These are phyloP conservation scores for Phymorhynchus buccinoides DNA, from an alignment of 1,140 invertebrate genomes.

Conservation along the genomic window DNA sequence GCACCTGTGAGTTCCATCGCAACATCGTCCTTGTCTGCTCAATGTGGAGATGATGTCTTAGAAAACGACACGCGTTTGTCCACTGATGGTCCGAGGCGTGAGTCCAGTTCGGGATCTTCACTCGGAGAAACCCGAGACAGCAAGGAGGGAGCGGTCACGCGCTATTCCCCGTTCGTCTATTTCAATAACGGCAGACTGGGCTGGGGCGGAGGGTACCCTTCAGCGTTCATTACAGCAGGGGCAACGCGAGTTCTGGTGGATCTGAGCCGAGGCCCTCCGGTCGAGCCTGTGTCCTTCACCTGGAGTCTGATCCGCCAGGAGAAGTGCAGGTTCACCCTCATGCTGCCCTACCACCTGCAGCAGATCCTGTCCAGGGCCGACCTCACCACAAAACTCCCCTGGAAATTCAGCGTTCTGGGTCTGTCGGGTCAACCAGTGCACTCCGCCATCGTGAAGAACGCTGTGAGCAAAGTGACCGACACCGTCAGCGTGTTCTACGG, in stretches of 20 bases:
- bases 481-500: slow-evolving; percentile 3
- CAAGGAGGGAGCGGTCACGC: too few relatives aligned
- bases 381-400: background rate
- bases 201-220: background rate
- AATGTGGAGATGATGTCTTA: too few relatives aligned
- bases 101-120: too few relatives aligned
- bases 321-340: background rate
- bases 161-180: too few relatives aligned
- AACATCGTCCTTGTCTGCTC: too few relatives aligned
- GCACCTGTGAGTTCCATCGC: too few relatives aligned
- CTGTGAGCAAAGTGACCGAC: background rate
- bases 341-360: background rate
- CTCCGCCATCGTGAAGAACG: background rate
- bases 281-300: background rate
- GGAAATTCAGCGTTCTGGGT: background rate
- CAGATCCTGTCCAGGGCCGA: background rate
- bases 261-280: slow-evolving; percentile 8
- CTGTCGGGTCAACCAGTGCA: background rate
- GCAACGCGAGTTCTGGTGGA: slow-evolving; percentile 5
- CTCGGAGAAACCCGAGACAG: too few relatives aligned
- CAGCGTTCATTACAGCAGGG: background rate
- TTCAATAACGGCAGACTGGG: slow-evolving; percentile 2
- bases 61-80: too few relatives aligned
- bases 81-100: too few relatives aligned
- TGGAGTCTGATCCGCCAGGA: background rate